Evolutionary conservation across 2,113 vertebrate genomes (phyloP).

Genomic region (Brachirus orientalis): DNA sequence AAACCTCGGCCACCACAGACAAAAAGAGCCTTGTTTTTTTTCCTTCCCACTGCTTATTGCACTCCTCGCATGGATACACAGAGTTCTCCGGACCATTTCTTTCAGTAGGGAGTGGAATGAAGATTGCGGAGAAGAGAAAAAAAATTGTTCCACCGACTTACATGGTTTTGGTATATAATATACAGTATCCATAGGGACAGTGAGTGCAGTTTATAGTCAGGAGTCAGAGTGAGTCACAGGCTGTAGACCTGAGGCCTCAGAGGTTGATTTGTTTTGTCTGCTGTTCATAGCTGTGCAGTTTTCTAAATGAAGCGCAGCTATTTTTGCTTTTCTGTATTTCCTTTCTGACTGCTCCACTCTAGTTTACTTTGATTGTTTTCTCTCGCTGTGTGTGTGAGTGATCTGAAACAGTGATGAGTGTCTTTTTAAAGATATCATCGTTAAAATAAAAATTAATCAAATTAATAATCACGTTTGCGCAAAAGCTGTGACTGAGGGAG

Average conservation of each 20-base stretch:
- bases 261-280: constrained; percentile 33
- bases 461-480: too few species aligned
- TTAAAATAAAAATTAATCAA: too few species aligned
- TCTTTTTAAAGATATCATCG: too few species aligned
- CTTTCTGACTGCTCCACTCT: not conserved
- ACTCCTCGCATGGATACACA: constrained; percentile 53
- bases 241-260: constrained; percentile 39
- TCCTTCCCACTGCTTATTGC: constrained; percentile 44
- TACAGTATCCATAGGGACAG: not conserved
- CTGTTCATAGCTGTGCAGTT: constrained; percentile 24
- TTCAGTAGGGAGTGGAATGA: constrained; percentile 31
- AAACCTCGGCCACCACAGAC: constrained; percentile 64
- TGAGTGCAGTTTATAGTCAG: constrained; percentile 16
- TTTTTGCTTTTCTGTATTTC: constrained; percentile 5
- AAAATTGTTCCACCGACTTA: constrained; percentile 5
- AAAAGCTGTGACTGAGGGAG: too few species aligned
- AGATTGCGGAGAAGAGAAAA: constrained; percentile 30
- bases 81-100: constrained; percentile 35
- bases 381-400: too few species aligned
- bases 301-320: too few species aligned
- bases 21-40: constrained; percentile 76
- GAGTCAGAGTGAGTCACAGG: not conserved
- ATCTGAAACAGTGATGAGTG: too few species aligned
- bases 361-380: too few species aligned
- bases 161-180: constrained; percentile 20